Percentiles rank a stretch among this genome's conserved stretches.
Conservation (phyloP, 2,113 vertebrate species). For the Psammodynastes pulverulentus region DNA sequence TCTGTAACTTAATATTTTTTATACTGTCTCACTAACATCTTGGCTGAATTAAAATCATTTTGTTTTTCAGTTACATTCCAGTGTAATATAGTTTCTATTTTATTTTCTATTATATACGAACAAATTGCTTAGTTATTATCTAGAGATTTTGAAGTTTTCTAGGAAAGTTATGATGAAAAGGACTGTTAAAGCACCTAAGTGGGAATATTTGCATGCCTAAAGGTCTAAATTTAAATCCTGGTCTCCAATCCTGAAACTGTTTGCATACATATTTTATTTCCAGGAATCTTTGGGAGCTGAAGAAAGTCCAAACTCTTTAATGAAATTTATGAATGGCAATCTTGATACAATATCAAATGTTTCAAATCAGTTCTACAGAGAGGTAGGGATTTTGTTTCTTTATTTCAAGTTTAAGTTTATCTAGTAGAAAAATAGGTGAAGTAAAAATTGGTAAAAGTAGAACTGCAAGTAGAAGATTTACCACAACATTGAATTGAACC, state of each 20-base stretch:
- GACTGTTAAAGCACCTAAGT: not conserved
- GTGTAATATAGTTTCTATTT: not conserved
- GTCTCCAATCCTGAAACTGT: not conserved
- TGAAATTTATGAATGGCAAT: conserved; percentile 51
- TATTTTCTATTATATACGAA: not conserved
- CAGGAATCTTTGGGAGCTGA: conserved; percentile 62
- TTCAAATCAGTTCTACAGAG: conserved; percentile 59
- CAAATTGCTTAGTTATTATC: not conserved
- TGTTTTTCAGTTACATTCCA: not conserved
- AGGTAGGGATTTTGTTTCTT: conserved; percentile 50
- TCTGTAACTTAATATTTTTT: not conserved
- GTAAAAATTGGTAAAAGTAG: not conserved
- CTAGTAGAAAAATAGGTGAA: not conserved
- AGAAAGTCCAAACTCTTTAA: conserved; percentile 33
- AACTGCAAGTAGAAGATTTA: not conserved
- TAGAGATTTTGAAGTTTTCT: not conserved
- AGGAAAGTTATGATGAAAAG: not conserved
- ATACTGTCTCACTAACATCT: not conserved
- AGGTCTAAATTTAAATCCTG: not conserved
- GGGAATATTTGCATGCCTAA: not conserved
- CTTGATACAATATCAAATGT: conserved; percentile 55
- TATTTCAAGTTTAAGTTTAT: conserved; percentile 8
- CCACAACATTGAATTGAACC: not conserved
- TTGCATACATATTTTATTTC: conserved; percentile 22
- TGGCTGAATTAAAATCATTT: not conserved